Percentiles rank a stretch among this genome's conserved stretches.
These are phyloP conservation scores for Andrena dorsata DNA, from an alignment of 2,888 invertebrate genomes.

Conservation along the genomic window DNA sequence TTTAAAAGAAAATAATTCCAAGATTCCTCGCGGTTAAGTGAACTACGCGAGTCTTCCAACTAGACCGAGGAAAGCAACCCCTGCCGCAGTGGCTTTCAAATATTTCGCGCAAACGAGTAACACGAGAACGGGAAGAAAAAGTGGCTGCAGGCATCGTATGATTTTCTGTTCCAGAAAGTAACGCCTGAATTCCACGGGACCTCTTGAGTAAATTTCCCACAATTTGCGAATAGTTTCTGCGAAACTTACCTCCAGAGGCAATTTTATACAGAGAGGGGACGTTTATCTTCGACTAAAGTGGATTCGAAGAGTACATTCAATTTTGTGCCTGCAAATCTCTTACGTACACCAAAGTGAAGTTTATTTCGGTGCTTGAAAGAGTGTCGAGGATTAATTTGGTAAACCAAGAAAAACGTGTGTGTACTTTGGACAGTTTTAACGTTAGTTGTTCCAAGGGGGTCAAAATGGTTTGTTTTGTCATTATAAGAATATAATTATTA, in stretches of 20 bases:
- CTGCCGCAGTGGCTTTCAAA: constrained; percentile 5
- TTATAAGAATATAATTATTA: too few species aligned
- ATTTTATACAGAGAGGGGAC: background rate
- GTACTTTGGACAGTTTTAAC: too few species aligned
- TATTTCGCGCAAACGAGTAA: constrained; percentile 16
- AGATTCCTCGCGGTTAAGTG: background rate
- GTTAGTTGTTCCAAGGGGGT: too few species aligned
- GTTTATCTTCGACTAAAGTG: background rate
- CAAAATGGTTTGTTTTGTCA: too few species aligned
- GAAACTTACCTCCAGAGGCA: background rate
- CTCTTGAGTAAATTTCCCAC: background rate
- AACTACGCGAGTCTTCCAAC: background rate
- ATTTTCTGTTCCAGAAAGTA: background rate
- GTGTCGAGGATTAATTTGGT: too few species aligned
- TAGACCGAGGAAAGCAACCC: background rate
- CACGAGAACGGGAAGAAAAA: constrained; percentile 7
- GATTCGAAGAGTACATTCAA: background rate
- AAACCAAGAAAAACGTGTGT: too few species aligned
- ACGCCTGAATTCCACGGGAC: background rate
- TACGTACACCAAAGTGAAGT: background rate
- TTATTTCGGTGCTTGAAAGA: background rate
- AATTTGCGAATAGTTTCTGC: constrained; percentile 6
- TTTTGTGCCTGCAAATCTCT: background rate
- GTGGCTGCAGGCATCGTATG: background rate
- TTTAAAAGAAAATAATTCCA: background rate